phyloP scores from a whole-genome alignment of 2,888 invertebrate species.

The Colletes collaris region DNA sequence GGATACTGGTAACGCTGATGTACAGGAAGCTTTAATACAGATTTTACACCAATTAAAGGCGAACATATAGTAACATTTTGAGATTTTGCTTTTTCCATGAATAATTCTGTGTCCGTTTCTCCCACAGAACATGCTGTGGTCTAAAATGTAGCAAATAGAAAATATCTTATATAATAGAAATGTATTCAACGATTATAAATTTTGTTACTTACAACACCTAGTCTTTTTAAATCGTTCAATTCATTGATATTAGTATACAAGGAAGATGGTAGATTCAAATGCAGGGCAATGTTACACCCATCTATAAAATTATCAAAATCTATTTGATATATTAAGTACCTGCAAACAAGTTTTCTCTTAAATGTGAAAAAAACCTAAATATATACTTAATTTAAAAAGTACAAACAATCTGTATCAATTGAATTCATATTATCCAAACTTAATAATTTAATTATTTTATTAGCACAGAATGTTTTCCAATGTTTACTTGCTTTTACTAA shows the following conservation, averaged over 20 bases:
- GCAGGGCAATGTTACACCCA: slow-evolving; percentile 74
- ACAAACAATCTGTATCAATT: neutral
- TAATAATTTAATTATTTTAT: neutral
- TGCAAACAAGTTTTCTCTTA: slow-evolving; percentile 55
- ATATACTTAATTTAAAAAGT: neutral
- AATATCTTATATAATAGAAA: neutral
- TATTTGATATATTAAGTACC: slow-evolving; percentile 72
- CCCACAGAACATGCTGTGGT: slow-evolving; percentile 74
- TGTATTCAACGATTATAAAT: neutral
- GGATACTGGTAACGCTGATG: slow-evolving; percentile 79
- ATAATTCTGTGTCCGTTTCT: slow-evolving; percentile 78
- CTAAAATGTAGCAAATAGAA: slow-evolving; percentile 58
- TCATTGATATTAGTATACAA: slow-evolving; percentile 80
- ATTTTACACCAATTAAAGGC: slow-evolving; percentile 47
- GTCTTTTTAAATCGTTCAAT: slow-evolving; percentile 76
- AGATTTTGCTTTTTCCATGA: slow-evolving; percentile 74
- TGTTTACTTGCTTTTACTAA: no score
- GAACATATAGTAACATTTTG: slow-evolving; percentile 77
- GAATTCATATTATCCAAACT: slow-evolving; percentile 8
- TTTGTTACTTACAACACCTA: slow-evolving; percentile 68
- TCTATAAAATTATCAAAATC: slow-evolving; percentile 64
- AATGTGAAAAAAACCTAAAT: neutral
- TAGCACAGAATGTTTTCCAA: neutral
- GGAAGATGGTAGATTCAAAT: slow-evolving; percentile 73
- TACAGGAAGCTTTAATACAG: slow-evolving; percentile 71